Evolutionary conservation across 2,888 invertebrate species (phyloP).

Genomic region (Leptogaster cylindrica): DNA sequence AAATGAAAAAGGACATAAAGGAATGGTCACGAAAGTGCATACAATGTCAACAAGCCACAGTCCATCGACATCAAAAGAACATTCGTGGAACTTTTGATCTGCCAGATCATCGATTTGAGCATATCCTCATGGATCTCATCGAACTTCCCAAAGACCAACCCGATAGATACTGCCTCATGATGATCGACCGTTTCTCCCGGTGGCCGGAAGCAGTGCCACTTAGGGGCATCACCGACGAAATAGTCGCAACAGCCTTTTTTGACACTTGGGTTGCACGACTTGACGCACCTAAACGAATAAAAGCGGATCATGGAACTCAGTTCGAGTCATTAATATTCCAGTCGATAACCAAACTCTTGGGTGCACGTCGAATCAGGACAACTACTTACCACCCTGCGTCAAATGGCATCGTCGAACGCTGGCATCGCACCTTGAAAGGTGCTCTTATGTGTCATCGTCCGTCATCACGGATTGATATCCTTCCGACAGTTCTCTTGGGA

Average conservation of each 20-base stretch:
- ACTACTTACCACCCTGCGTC: conserved; percentile 56
- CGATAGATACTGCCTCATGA: conserved; percentile 10
- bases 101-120: conserved; percentile 18
- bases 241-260: conserved; percentile 44
- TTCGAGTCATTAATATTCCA: conserved; percentile 34
- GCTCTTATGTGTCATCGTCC: neutral
- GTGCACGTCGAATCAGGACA: conserved; percentile 44
- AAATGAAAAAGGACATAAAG: conserved; percentile 45
- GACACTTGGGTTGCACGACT: conserved; percentile 18
- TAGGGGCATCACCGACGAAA: conserved; percentile 16
- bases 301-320: conserved; percentile 34
- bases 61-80: conserved; percentile 4
- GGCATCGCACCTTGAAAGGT: conserved; percentile 58
- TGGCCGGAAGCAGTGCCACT: conserved; percentile 34
- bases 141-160: conserved; percentile 26
- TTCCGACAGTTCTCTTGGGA: conserved; percentile 56
- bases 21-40: conserved; percentile 13
- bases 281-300: conserved; percentile 26
- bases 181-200: conserved; percentile 18
- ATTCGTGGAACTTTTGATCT: neutral
- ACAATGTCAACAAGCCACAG: conserved; percentile 29
- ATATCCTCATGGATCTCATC: conserved; percentile 20
- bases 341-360: conserved; percentile 2
- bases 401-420: conserved; percentile 58
- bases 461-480: conserved; percentile 51